Evolutionary conservation across 23 tunicate species (phyloP).

Genomic region (Pegea sp.): DNA sequence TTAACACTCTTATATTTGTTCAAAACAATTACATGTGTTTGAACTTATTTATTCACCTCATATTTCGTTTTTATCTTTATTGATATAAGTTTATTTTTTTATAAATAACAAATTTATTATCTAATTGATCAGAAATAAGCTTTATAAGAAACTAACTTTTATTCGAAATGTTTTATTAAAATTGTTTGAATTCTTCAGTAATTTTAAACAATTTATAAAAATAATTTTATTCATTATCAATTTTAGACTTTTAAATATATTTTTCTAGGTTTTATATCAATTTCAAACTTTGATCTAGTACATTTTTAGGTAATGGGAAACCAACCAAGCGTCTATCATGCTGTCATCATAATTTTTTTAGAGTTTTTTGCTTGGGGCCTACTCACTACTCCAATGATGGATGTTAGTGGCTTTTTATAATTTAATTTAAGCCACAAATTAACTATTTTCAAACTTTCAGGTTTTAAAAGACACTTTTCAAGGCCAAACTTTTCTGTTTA

Average conservation of each 20-base stretch:
- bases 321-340: conserved; percentile 95
- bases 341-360: conserved; percentile 80
- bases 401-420: conserved; percentile 27
- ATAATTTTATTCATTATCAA: no score
- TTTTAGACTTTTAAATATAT: neutral
- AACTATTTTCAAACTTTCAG: conserved; percentile 7
- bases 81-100: no score
- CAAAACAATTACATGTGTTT: no score
- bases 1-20: no score
- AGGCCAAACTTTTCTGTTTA: conserved; percentile 64
- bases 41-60: no score
- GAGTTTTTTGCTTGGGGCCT: conserved; percentile 99
- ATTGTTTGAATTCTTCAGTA: no score
- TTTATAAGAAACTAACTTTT: no score
- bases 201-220: no score
- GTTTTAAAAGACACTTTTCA: conserved; percentile 53
- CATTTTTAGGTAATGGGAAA: conserved; percentile 48
- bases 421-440: neutral
- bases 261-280: neutral
- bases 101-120: no score
- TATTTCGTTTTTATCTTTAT: no score
- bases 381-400: conserved; percentile 80
- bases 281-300: neutral
- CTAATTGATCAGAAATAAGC: no score
- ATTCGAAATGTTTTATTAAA: no score